Evolutionary conservation across 2,888 invertebrate genomes (phyloP).

Genomic region (Drosophila diplacantha): DNA sequence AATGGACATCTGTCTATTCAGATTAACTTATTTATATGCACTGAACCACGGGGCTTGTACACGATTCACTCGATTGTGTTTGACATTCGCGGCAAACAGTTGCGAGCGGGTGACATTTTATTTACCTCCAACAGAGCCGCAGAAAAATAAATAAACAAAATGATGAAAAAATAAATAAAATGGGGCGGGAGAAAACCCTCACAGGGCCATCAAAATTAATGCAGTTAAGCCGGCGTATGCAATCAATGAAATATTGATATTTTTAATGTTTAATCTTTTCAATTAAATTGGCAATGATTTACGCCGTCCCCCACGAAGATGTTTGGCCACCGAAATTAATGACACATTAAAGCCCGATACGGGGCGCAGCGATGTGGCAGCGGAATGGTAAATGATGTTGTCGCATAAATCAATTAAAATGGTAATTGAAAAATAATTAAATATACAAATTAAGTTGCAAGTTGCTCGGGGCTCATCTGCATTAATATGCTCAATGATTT

Average conservation of each 20-base stretch:
- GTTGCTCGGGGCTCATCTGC: constrained; percentile 22
- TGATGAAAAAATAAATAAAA: background rate
- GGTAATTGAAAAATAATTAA: constrained; percentile 58
- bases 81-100: constrained; percentile 20
- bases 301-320: constrained; percentile 41
- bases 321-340: constrained; percentile 30
- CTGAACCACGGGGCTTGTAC: background rate
- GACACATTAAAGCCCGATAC: constrained; percentile 27
- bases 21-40: constrained; percentile 17
- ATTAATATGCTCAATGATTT: constrained; percentile 31
- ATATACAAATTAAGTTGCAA: constrained; percentile 55
- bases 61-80: constrained; percentile 14
- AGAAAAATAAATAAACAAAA: constrained; percentile 12
- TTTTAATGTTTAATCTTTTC: constrained; percentile 70
- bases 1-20: constrained; percentile 11
- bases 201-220: constrained; percentile 47
- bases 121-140: constrained; percentile 16
- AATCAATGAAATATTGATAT: constrained; percentile 66
- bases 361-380: constrained; percentile 20
- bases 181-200: background rate
- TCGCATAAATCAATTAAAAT: constrained; percentile 66
- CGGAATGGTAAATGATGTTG: constrained; percentile 54
- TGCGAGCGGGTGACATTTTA: constrained; percentile 24
- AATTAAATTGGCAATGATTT: constrained; percentile 64
- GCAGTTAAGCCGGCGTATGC: constrained; percentile 45